Percentiles rank a stretch among this genome's conserved stretches.
Conservation (phyloP, 2,113 vertebrate genomes). For the Delphinus delphis region DNA sequence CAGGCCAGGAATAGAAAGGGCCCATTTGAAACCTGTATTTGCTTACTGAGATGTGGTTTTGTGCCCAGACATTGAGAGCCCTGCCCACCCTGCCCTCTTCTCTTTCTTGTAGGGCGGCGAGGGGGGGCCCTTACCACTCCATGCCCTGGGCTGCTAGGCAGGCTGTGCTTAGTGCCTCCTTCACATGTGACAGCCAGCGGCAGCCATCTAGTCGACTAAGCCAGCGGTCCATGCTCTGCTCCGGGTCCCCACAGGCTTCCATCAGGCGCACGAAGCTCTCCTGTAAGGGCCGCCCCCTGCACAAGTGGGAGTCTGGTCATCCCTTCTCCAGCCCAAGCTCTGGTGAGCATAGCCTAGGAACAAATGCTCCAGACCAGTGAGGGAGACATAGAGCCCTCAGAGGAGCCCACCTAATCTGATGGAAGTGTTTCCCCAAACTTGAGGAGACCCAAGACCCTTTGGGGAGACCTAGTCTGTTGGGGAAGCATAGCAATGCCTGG, state of each 20-base stretch:
- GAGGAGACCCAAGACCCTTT: neutral
- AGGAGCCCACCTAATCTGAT: neutral
- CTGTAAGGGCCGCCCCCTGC: conserved; percentile 88
- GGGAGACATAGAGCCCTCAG: neutral
- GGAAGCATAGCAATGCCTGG: neutral
- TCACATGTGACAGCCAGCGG: conserved; percentile 90
- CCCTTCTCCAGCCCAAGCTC: neutral
- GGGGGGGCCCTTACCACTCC: conserved; percentile 84
- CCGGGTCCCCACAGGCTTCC: conserved; percentile 86
- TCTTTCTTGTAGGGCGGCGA: neutral
- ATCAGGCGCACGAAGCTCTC: conserved; percentile 88
- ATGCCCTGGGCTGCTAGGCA: conserved; percentile 90
- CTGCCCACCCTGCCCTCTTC: rapidly evolving
- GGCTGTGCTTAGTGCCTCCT: conserved; percentile 86
- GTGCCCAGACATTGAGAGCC: neutral
- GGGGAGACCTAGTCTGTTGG: neutral
- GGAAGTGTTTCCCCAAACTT: neutral
- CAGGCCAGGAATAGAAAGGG: rapidly evolving
- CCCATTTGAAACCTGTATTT: neutral
- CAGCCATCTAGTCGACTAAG: conserved; percentile 90
- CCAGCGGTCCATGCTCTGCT: conserved; percentile 87
- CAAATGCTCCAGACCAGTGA: neutral
- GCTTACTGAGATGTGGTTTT: neutral
- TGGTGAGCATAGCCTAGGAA: neutral
- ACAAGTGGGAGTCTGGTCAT: neutral